Percentiles rank a stretch among this genome's conserved stretches.
Conservation (phyloP, 2,113 vertebrate species). For the Miniopterus natalensis region DNA sequence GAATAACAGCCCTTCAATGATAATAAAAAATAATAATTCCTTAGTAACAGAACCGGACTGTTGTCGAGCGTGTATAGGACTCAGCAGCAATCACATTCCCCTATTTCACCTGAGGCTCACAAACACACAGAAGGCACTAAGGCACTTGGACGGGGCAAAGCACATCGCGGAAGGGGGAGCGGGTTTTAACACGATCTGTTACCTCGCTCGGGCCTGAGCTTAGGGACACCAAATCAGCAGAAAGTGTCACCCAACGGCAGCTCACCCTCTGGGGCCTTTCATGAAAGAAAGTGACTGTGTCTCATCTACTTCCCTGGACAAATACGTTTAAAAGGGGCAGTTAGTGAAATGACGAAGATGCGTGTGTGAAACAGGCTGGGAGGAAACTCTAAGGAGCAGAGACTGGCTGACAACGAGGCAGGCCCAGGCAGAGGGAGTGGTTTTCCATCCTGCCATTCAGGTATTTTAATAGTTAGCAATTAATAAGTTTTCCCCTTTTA, state of each 20-base stretch:
- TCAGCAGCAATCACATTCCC: neutral
- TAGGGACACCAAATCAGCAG: neutral
- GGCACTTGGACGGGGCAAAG: neutral
- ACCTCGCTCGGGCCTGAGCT: neutral
- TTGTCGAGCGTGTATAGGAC: neutral
- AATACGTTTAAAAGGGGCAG: neutral
- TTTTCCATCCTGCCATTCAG: neutral
- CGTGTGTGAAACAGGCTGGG: neutral
- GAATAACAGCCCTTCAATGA: neutral
- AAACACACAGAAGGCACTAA: neutral
- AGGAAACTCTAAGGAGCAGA: neutral
- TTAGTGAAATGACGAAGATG: neutral
- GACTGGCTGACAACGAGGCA: neutral
- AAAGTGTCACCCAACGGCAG: neutral
- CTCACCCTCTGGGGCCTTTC: neutral
- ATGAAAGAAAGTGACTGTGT: neutral
- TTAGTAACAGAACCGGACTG: neutral
- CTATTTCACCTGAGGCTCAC: neutral
- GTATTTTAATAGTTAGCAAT: neutral
- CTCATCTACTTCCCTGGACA: neutral
- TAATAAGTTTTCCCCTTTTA: neutral
- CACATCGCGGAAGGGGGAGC: neutral
- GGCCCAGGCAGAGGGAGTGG: neutral
- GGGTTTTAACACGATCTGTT: neutral
- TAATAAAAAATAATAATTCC: neutral